Base-by-base conservation (phyloP, 2,113 vertebrate genomes). In the Corythornis vintsioides region DNA sequence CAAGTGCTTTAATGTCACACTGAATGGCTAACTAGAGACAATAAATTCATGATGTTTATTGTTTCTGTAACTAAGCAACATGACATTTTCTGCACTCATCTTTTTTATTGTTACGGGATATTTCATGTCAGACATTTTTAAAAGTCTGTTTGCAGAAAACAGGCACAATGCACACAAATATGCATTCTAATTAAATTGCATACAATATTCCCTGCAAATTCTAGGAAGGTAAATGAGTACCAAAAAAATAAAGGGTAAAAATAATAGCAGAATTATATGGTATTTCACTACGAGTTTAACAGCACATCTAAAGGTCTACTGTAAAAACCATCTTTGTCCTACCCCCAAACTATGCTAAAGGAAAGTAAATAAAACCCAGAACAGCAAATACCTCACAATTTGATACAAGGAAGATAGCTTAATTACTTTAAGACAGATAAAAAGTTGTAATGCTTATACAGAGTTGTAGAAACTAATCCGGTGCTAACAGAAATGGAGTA, bases 21-120 rank as follows among this genome's bases (percentile, higher is more conserved):
- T 52, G 38, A 70, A 82, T 13, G 48, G 59, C 63, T 91, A 88
- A 80, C 47, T 29, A 91, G 75, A 78, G 83, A 64, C 31, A 92
- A 74, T 56, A 88, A 79, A 77, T 48, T 70, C 61, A 31, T 70
- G 69, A 29, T 88, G 31, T 69, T 93, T 91, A 91, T 65, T 89
- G 57, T 88, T 92, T 88, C 86, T 88, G 53, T 61, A 92, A 82
- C 57, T 40, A 89, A 95, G 74, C 63, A 82, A 90, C 52, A 38
- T 17, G 33, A 65, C 14, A 9, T 86, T 90, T 89, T 82, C 56
- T 85, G 33, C n/a, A 55, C 43, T 52, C 50, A 71, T 55, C 40
- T 79, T 82, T 60, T 56, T 81, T 66, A 86, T 71, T 71, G 42
- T 74, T 82, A 53, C 45, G 86, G 65, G 89, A 92, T 78, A 57